Percentiles rank a stretch among this genome's conserved stretches.
Conservation (phyloP, 1,140 invertebrate species). For the Rhyacophila brunnea region DNA sequence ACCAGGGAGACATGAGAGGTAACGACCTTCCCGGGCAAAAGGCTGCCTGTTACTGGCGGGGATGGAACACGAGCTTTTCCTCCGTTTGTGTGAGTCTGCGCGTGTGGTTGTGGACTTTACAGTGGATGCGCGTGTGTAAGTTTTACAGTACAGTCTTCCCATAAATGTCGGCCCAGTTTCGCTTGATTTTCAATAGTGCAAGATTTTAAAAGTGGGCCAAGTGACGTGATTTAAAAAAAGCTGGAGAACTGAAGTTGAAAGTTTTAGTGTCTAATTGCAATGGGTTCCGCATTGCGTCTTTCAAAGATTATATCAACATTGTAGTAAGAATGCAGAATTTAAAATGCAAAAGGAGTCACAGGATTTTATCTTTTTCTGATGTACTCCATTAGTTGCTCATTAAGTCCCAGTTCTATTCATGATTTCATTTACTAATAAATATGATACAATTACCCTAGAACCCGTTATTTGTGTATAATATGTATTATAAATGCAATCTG, state of each 20-base stretch:
- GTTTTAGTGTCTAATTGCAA: neutral
- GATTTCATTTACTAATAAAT: too few relatives aligned
- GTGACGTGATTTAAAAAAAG: neutral
- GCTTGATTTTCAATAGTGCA: conserved; percentile 1
- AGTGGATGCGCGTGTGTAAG: too few relatives aligned
- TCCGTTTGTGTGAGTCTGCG: neutral
- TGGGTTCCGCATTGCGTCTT: neutral
- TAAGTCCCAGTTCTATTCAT: too few relatives aligned
- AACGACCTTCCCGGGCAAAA: conserved; percentile 18
- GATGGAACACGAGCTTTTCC: neutral
- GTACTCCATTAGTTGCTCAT: too few relatives aligned
- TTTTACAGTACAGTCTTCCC: too few relatives aligned
- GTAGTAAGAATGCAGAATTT: neutral
- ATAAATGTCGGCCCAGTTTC: neutral
- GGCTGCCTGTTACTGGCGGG: conserved; percentile 15
- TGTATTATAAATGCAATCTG: too few relatives aligned
- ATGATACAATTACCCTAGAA: too few relatives aligned
- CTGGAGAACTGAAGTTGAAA: neutral
- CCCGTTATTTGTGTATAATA: too few relatives aligned
- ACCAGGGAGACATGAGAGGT: neutral
- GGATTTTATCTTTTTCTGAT: too few relatives aligned
- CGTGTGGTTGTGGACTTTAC: neutral
- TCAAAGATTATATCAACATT: neutral
- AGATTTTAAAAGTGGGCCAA: conserved; percentile 3
- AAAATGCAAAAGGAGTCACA: neutral